Base-by-base conservation (phyloP, 2,113 vertebrate genomes). In the human (Homo sapiens) region DNA sequence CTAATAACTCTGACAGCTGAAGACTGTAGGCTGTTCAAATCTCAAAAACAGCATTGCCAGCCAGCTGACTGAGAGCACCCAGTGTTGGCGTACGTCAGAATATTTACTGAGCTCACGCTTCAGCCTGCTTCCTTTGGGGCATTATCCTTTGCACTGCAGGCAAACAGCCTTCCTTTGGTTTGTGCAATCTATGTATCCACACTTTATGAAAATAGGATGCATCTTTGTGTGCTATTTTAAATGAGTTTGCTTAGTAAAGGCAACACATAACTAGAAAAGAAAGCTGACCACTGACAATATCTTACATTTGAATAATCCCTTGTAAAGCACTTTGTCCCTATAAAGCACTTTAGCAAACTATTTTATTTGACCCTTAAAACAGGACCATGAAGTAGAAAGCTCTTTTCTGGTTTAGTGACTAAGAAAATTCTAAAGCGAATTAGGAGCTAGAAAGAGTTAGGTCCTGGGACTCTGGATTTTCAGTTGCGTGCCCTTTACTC, bases 301-400 rank as follows among this genome's bases (percentile, higher is more conserved):
- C 64, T 93, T 91, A 17, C 68, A 66, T 70, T 90, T 83, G 87
- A 82, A 32, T 57, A 81, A 86, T 14, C 40, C 12, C 27, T 93
- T 75, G 22, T n/a, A n/a, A n/a, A n/a, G n/a, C n/a, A n/a, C n/a
- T n/a, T n/a, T n/a, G n/a, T n/a, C n/a, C n/a, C n/a, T 12, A 1
- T 78, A 85, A 89, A 66, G 72, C 22, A 43, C 30, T 89, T 55
- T 5, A 68, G 55, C 20, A 73, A 50, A 43, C 55, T 86, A 7
- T 86, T 79, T 68, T 27, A 66, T 57, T 43, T 75, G 66, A 68
- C 50, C 11, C 64, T 95, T 52, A 68, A 61, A 78, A 32, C 32
- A 68, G 32, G 6, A 25, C 73, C 38, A 35, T 79, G 73, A 80
- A 38, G 27, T 57, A 75, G 61, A 57, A 93, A 75, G 13, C 14